These are phyloP conservation scores for Allophyes oxyacanthae DNA, from an alignment of 2,888 invertebrate genomes.

Conservation along the genomic window DNA sequence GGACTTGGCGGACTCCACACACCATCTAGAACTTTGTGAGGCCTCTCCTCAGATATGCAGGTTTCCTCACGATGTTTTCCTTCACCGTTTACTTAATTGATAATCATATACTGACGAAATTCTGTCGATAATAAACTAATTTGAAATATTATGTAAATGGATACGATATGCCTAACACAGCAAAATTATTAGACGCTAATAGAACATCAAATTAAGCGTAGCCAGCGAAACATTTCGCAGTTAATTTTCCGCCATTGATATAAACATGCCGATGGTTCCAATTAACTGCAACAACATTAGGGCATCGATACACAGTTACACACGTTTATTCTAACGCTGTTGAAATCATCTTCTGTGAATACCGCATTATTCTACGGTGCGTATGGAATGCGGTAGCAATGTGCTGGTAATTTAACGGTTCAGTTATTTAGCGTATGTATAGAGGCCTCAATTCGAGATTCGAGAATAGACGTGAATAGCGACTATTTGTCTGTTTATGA, in stretches of 20 bases:
- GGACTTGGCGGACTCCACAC: too few species aligned
- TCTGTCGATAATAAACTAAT: too few species aligned
- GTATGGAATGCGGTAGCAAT: slow-evolving; percentile 42
- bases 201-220: background rate
- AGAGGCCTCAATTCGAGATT: background rate
- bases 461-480: slow-evolving; percentile 4
- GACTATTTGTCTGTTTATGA: too few species aligned
- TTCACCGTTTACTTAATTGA: too few species aligned
- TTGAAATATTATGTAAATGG: too few species aligned
- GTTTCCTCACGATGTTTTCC: too few species aligned
- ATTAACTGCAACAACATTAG: slow-evolving; percentile 35
- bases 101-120: too few species aligned
- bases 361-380: slow-evolving; percentile 37
- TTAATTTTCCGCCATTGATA: slow-evolving; percentile 3
- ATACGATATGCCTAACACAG: too few species aligned
- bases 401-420: slow-evolving; percentile 39
- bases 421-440: slow-evolving; percentile 32
- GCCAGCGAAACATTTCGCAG: background rate
- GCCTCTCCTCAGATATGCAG: too few species aligned
- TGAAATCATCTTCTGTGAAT: slow-evolving; percentile 32
- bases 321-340: slow-evolving; percentile 29
- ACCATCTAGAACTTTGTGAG: too few species aligned
- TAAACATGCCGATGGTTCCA: slow-evolving; percentile 15
- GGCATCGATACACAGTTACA: slow-evolving; percentile 10
- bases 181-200: too few species aligned